Percentiles rank a stretch among this genome's conserved stretches.
These are phyloP conservation scores for Cryptotermes secundus DNA, from an alignment of 1,140 invertebrate genomes.

Conservation along the genomic window DNA sequence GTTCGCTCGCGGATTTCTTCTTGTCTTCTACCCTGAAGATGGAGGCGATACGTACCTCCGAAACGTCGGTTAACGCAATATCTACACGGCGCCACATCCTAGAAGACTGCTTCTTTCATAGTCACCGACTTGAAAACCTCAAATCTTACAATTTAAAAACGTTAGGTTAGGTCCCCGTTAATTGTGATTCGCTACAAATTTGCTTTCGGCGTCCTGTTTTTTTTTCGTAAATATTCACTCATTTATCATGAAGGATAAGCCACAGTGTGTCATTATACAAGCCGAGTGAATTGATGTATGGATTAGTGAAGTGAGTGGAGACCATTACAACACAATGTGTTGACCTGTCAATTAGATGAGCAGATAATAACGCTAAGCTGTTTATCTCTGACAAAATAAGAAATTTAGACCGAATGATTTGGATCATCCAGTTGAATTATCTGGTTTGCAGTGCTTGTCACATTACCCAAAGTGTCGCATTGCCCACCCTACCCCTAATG, in stretches of 20 bases:
- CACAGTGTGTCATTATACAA: background rate
- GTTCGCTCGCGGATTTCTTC: too few relatives aligned
- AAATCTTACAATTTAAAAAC: too few relatives aligned
- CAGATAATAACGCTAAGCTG: background rate
- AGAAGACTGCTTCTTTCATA: too few relatives aligned
- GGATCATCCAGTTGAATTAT: background rate
- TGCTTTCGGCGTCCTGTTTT: too few relatives aligned
- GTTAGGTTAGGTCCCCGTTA: too few relatives aligned
- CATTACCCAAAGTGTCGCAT: background rate
- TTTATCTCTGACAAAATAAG: background rate
- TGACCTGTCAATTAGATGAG: background rate
- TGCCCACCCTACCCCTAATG: background rate
- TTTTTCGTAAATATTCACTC: background rate
- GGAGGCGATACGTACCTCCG: too few relatives aligned
- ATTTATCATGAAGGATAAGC: background rate
- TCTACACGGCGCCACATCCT: too few relatives aligned
- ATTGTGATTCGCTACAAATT: too few relatives aligned
- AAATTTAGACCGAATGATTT: background rate
- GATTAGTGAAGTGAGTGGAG: background rate
- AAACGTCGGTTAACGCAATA: too few relatives aligned
- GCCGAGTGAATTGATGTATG: background rate
- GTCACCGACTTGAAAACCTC: too few relatives aligned
- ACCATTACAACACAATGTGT: background rate
- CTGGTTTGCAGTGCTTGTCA: background rate
- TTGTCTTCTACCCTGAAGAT: too few relatives aligned